Evolutionary conservation across 1,140 invertebrate species (phyloP).

Genomic region (Proales similis): DNA sequence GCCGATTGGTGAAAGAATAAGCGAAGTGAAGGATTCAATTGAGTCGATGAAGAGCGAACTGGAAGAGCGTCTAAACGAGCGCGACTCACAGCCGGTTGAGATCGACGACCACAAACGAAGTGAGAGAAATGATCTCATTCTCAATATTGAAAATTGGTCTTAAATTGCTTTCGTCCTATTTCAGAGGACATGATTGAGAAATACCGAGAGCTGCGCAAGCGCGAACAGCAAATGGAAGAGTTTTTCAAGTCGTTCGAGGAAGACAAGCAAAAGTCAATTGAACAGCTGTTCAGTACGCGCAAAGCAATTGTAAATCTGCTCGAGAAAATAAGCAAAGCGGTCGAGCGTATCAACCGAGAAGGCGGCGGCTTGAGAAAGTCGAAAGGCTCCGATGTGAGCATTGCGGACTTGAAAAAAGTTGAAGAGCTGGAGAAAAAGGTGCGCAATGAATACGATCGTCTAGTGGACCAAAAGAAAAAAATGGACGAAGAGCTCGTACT

Average conservation of each 20-base stretch:
- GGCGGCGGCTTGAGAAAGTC: neutral
- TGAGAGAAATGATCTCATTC: neutral
- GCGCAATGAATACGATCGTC: conserved; percentile 24
- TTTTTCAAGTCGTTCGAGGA: conserved; percentile 9
- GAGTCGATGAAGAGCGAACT: conserved; percentile 22
- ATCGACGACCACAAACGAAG: neutral
- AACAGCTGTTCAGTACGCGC: conserved; percentile 9
- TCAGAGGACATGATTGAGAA: conserved; percentile 22
- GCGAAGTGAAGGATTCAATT: conserved; percentile 27
- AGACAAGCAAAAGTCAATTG: neutral
- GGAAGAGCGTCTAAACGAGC: conserved; percentile 6
- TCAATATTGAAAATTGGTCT: neutral
- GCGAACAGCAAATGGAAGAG: conserved; percentile 36
- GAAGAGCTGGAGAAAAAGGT: conserved; percentile 37
- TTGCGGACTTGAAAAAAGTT: conserved; percentile 33
- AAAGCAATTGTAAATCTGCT: conserved; percentile 19
- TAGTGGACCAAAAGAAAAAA: conserved; percentile 22
- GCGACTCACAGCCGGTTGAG: neutral
- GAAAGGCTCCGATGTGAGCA: conserved; percentile 1
- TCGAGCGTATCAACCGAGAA: conserved; percentile 13
- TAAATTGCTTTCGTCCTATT: neutral
- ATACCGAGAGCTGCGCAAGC: conserved; percentile 20
- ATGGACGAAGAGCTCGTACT: conserved; percentile 28
- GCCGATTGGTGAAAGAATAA: too few relatives aligned
- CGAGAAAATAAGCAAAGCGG: conserved; percentile 17